A percentile compares a stretch with the other conserved stretches of the same genome.
Evolutionary conservation across 2,113 vertebrate species (phyloP).

Genomic region (Cyprinodon tularosa): DNA sequence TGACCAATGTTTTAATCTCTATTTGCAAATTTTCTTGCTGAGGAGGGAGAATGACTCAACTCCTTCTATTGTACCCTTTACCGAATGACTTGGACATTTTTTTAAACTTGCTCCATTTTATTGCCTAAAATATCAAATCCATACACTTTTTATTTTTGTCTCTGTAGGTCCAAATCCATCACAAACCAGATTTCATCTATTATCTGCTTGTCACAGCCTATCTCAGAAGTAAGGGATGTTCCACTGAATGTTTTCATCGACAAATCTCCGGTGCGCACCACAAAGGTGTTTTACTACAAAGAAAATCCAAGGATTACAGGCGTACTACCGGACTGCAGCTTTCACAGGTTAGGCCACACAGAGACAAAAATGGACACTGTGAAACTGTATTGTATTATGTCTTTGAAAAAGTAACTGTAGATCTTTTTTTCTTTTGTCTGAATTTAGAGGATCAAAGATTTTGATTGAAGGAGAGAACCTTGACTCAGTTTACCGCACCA

Average conservation of each 20-base stretch:
- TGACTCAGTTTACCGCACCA: slow-evolving; percentile 84
- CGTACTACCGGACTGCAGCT: slow-evolving; percentile 87
- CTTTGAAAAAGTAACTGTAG: background rate
- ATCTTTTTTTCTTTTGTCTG: background rate
- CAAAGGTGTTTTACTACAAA: slow-evolving; percentile 85
- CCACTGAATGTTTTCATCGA: slow-evolving; percentile 86
- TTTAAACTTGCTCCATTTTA: background rate
- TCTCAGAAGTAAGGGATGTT: slow-evolving; percentile 78
- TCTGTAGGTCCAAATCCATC: slow-evolving; percentile 60
- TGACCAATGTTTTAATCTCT: background rate
- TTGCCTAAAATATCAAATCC: background rate
- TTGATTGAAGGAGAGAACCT: slow-evolving; percentile 86
- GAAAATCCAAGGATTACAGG: slow-evolving; percentile 81
- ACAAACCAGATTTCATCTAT: slow-evolving; percentile 76
- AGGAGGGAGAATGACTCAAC: slow-evolving; percentile 6
- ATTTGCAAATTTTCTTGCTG: background rate
- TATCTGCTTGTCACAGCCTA: slow-evolving; percentile 77
- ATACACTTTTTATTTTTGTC: slow-evolving; percentile 15
- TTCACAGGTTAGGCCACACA: slow-evolving; percentile 71
- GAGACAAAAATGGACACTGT: background rate
- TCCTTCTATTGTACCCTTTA: background rate
- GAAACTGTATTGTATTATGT: background rate
- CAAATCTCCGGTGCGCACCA: slow-evolving; percentile 79
- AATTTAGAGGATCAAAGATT: slow-evolving; percentile 84
- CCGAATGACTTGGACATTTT: background rate